Evolutionary conservation across 2,888 invertebrate species (phyloP).

Genomic region (Nomada fabriciana): DNA sequence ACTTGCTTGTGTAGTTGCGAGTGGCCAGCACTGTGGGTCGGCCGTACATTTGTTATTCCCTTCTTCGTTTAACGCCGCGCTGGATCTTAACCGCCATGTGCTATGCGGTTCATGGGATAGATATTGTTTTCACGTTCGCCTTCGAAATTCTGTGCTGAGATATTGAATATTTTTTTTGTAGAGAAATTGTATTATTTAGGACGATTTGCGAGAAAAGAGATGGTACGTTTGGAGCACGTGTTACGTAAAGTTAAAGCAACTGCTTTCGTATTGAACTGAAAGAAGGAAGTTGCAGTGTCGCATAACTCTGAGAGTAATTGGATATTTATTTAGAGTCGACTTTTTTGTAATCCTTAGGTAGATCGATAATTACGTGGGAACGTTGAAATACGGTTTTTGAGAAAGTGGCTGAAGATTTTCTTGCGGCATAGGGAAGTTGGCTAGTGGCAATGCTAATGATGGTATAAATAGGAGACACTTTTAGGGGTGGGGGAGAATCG

Average conservation of each 20-base stretch:
- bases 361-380: conserved; percentile 15
- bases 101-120: background rate
- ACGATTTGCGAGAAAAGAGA: too few species aligned
- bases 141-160: too few species aligned
- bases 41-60: conserved; percentile 4
- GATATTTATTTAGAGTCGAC: conserved; percentile 7
- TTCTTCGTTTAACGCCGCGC: conserved; percentile 15
- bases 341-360: background rate
- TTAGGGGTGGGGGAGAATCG: background rate
- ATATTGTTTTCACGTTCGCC: background rate
- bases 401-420: background rate
- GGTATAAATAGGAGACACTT: conserved; percentile 2
- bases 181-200: too few species aligned
- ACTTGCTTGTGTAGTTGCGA: background rate
- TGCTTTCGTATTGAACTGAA: conserved; percentile 1
- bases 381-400: background rate
- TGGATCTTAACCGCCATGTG: conserved; percentile 3
- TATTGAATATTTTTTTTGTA: too few species aligned
- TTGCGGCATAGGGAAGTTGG: background rate
- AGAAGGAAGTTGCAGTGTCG: background rate
- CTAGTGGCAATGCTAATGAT: conserved; percentile 22
- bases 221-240: background rate
- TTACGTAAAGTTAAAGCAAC: conserved; percentile 28
- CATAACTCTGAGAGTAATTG: conserved; percentile 7
- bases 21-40: background rate